Conservation (phyloP, 2,888 invertebrate species). For the Biston stratarius region DNA sequence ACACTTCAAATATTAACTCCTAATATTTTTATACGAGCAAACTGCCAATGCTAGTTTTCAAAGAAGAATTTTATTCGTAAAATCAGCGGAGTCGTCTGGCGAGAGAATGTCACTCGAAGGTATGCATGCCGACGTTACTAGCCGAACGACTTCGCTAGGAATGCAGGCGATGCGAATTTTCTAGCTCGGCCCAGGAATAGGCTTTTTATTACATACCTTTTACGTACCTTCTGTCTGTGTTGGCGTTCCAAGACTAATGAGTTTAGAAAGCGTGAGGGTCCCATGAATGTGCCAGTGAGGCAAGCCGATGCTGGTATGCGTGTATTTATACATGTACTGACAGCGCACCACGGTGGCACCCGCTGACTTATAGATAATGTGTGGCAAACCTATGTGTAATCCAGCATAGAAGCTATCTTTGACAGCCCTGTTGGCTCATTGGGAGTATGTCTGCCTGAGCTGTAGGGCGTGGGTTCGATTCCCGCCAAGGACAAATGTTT, state of each 20-base stretch:
- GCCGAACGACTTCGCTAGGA: conserved; percentile 44
- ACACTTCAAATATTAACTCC: neutral
- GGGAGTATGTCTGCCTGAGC: no score
- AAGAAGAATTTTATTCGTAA: conserved; percentile 21
- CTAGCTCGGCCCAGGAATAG: conserved; percentile 30
- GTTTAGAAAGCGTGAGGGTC: conserved; percentile 17
- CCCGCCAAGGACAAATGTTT: no score
- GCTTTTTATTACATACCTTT: conserved; percentile 31
- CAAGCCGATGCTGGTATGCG: no score
- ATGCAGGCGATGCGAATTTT: conserved; percentile 47
- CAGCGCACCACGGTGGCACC: no score
- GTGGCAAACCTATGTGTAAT: no score
- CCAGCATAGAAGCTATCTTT: no score
- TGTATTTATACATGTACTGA: no score
- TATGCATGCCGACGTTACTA: conserved; percentile 43
- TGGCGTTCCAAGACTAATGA: conserved; percentile 26
- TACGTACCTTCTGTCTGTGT: conserved; percentile 17
- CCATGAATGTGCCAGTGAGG: neutral
- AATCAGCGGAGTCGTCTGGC: conserved; percentile 37
- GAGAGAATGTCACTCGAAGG: conserved; percentile 35
- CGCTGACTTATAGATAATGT: no score
- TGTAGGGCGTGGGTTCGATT: no score
- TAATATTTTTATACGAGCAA: conserved; percentile 12
- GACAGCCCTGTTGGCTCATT: no score
- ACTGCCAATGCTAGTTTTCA: conserved; percentile 3